phyloP scores from a whole-genome alignment of 2,888 invertebrate genomes.

The Nomada fabriciana region DNA sequence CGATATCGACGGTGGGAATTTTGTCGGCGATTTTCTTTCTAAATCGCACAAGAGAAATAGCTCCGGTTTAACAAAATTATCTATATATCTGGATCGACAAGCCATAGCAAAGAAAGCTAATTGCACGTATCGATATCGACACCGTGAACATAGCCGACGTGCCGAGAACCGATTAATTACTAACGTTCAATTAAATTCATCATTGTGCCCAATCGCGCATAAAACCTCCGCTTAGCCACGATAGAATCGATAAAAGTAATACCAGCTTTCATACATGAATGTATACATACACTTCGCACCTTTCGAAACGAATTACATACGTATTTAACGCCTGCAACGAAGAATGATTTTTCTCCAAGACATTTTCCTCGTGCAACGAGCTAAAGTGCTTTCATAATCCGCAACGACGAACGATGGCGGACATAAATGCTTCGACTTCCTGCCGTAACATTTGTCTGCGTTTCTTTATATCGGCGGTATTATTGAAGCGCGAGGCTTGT shows the following conservation, averaged over 20 bases:
- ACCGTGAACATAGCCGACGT: constrained; percentile 37
- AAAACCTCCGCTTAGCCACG: constrained; percentile 40
- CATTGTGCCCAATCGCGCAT: constrained; percentile 51
- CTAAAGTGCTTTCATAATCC: constrained; percentile 39
- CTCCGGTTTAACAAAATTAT: constrained; percentile 38
- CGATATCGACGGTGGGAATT: constrained; percentile 1
- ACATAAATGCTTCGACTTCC: background rate
- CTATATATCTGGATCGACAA: constrained; percentile 4
- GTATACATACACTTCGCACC: background rate
- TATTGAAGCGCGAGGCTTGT: constrained; percentile 1
- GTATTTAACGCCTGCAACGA: constrained; percentile 36
- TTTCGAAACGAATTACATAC: constrained; percentile 50
- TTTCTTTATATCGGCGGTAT: background rate
- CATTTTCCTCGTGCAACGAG: constrained; percentile 8
- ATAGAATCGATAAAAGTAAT: constrained; percentile 31
- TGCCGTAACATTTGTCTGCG: background rate
- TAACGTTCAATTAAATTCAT: constrained; percentile 60
- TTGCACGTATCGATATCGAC: constrained; percentile 50
- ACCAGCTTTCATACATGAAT: constrained; percentile 24
- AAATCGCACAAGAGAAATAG: constrained; percentile 42
- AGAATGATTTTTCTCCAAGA: constrained; percentile 23
- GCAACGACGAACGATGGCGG: background rate
- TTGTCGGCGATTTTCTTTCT: constrained; percentile 19
- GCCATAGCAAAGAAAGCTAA: constrained; percentile 32
- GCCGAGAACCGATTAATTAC: constrained; percentile 53